These are phyloP conservation scores for Tauraco hartlaubi DNA, from an alignment of 2,797 vertebrate species.

Conservation along the genomic window DNA sequence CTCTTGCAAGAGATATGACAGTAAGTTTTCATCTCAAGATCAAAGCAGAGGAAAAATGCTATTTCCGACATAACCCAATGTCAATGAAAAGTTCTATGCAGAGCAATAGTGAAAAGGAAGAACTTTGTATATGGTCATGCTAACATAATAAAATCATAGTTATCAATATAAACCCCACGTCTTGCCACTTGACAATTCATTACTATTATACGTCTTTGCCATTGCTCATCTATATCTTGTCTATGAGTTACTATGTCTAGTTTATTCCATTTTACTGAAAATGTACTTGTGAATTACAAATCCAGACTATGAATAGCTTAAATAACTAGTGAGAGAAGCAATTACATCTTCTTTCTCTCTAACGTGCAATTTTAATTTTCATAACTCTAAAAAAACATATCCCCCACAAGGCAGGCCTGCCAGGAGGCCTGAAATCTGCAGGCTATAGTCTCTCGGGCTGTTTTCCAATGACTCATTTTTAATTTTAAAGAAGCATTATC, in stretches of 20 bases:
- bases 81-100: background rate
- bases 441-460: slow-evolving; percentile 55
- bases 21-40: background rate
- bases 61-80: background rate
- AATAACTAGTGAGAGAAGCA: slow-evolving; percentile 38
- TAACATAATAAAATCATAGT: background rate
- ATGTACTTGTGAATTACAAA: background rate
- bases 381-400: slow-evolving; percentile 19
- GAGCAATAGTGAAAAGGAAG: background rate
- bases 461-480: slow-evolving; percentile 76
- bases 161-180: background rate
- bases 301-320: background rate
- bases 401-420: slow-evolving; percentile 23
- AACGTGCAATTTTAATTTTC: slow-evolving; percentile 63
- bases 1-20: background rate
- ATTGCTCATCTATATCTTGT: background rate
- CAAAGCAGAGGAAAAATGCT: background rate
- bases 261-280: slow-evolving; percentile 34
- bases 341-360: slow-evolving; percentile 39
- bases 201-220: background rate
- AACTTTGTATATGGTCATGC: background rate
- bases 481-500: slow-evolving; percentile 77
- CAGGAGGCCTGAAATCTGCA: slow-evolving; percentile 52
- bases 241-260: background rate
- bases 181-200: background rate